Conservation (phyloP, 2,797 vertebrate genomes). For the Rhadinocentrus ornatus region DNA sequence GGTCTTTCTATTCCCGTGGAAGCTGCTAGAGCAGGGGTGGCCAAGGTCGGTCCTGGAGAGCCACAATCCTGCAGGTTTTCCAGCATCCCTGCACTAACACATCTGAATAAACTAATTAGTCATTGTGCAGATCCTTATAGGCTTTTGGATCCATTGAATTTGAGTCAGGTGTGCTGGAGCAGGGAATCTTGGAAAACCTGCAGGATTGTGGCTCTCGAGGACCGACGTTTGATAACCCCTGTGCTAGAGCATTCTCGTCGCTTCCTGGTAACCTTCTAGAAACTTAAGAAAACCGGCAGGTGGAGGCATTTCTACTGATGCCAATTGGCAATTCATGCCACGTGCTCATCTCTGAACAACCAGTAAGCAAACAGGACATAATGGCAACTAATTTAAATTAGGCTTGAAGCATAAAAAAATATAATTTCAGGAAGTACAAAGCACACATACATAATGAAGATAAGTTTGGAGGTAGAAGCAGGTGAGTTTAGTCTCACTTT, state of each 20-base stretch:
- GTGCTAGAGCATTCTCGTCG: slow-evolving; percentile 24
- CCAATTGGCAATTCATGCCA: slow-evolving; percentile 20
- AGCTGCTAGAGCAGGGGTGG: slow-evolving; percentile 57
- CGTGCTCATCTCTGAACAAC: slow-evolving; percentile 19
- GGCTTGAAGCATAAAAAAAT: not conserved
- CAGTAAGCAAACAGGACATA: not conserved
- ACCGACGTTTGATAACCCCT: too few species aligned
- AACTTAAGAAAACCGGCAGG: slow-evolving; percentile 73
- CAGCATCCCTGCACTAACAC: too few species aligned
- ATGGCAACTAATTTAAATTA: not conserved
- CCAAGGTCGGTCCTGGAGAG: too few species aligned
- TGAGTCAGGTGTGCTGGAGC: too few species aligned
- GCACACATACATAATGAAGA: too few species aligned
- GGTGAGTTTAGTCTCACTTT: not conserved
- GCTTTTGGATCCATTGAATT: too few species aligned
- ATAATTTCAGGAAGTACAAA: too few species aligned
- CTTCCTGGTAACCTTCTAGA: slow-evolving; percentile 86
- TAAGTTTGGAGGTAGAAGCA: not conserved
- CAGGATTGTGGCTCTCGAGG: too few species aligned
- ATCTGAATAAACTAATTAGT: too few species aligned
- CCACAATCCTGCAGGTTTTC: too few species aligned
- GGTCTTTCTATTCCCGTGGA: slow-evolving; percentile 36
- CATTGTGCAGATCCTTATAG: too few species aligned
- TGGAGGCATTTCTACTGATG: slow-evolving; percentile 58
- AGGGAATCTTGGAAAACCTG: too few species aligned